A percentile compares a stretch with the other conserved stretches of the same genome.
These are phyloP conservation scores for Fragum fragum DNA, from an alignment of 2,888 invertebrate genomes.

Conservation along the genomic window DNA sequence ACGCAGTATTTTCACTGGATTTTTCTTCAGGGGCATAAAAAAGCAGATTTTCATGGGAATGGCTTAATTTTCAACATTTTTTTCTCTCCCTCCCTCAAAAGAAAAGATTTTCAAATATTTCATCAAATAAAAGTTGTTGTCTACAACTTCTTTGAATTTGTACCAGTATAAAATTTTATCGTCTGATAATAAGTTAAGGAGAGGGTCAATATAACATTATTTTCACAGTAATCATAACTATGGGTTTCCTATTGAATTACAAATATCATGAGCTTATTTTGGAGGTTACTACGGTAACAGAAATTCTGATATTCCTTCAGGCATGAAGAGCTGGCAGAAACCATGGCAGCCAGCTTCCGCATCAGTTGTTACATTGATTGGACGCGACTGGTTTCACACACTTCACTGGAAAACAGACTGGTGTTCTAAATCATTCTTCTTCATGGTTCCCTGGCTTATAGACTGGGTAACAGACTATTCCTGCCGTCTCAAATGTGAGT, in stretches of 20 bases:
- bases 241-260: constrained; percentile 20
- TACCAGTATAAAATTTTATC: too few species aligned
- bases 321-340: constrained; percentile 63
- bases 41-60: too few species aligned
- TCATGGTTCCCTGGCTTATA: neutral
- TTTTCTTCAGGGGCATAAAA: too few species aligned
- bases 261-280: constrained; percentile 28
- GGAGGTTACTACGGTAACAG: constrained; percentile 39
- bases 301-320: constrained; percentile 57
- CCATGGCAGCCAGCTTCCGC: constrained; percentile 60
- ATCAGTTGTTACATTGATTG: constrained; percentile 60
- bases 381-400: constrained; percentile 58
- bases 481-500: neutral
- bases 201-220: too few species aligned
- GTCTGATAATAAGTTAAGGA: too few species aligned
- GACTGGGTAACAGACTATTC: neutral
- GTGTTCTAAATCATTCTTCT: constrained; percentile 8
- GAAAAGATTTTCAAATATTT: too few species aligned
- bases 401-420: constrained; percentile 56
- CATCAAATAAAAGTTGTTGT: too few species aligned
- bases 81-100: too few species aligned
- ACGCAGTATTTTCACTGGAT: too few species aligned
- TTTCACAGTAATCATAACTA: neutral
- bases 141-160: too few species aligned
- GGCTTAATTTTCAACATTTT: too few species aligned